These are phyloP conservation scores for Temnothorax curvispinosus DNA, from an alignment of 1,140 invertebrate genomes.

Conservation along the genomic window DNA sequence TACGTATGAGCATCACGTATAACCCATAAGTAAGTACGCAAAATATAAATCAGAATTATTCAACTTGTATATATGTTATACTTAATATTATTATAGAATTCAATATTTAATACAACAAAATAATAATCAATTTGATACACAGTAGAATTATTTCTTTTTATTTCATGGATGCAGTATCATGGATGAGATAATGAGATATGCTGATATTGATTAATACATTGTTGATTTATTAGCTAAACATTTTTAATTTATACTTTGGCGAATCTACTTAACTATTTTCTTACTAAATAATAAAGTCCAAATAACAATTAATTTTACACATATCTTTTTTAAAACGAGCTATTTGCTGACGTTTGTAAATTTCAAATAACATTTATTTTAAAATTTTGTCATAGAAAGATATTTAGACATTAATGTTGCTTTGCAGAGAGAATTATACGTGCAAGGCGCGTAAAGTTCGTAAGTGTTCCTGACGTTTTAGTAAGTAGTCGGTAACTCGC, in stretches of 20 bases:
- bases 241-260: neutral
- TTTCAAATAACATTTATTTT: neutral
- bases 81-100: neutral
- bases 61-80: neutral
- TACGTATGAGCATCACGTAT: neutral
- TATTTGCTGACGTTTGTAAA: too few relatives aligned
- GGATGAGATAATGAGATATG: neutral
- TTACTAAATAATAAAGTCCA: neutral
- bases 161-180: neutral
- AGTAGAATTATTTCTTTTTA: neutral
- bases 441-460: conserved; percentile 67
- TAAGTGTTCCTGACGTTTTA: conserved; percentile 72
- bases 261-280: neutral
- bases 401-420: neutral
- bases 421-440: neutral
- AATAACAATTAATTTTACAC: neutral
- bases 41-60: neutral
- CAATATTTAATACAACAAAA: neutral
- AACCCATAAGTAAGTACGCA: neutral
- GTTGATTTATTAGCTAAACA: neutral
- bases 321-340: neutral
- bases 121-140: neutral
- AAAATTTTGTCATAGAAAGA: neutral
- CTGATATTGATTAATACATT: neutral
- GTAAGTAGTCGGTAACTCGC: conserved; percentile 76